phyloP scores from a whole-genome alignment of 2,797 vertebrate genomes.

The Enteromius anoplus region DNA sequence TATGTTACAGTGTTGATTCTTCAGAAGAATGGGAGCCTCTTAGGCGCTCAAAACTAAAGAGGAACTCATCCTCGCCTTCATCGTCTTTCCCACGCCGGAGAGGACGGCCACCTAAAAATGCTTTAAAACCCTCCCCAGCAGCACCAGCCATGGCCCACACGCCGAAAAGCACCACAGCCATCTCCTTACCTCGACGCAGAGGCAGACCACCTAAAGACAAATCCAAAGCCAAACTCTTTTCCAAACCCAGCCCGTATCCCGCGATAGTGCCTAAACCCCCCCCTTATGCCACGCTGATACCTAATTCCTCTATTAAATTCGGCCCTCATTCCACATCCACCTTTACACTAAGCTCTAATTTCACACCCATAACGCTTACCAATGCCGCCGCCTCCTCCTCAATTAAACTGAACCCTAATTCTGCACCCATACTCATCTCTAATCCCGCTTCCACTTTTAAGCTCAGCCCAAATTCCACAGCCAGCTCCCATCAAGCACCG shows the following conservation, averaged over 20 bases:
- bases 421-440: slow-evolving; percentile 13
- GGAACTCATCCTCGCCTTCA: neutral
- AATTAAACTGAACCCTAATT: slow-evolving; percentile 14
- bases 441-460: neutral
- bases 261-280: slow-evolving; percentile 15
- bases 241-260: slow-evolving; percentile 9
- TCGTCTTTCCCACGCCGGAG: slow-evolving; percentile 9
- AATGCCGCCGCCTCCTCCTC: neutral
- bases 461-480: slow-evolving; percentile 7
- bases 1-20: slow-evolving; percentile 31
- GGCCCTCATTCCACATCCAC: neutral
- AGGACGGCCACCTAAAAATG: slow-evolving; percentile 21
- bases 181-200: slow-evolving; percentile 1
- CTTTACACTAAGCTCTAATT: neutral
- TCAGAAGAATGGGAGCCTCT: slow-evolving; percentile 44
- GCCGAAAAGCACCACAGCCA: neutral
- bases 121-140: neutral
- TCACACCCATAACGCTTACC: neutral
- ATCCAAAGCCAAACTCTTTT: neutral
- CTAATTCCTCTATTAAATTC: neutral
- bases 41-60: slow-evolving; percentile 24
- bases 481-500: neutral
- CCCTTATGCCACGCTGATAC: neutral
- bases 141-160: neutral
- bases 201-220: slow-evolving; percentile 32